These are phyloP conservation scores for Pangasius larnaudii DNA, from an alignment of 2,797 vertebrate species.

Conservation along the genomic window DNA sequence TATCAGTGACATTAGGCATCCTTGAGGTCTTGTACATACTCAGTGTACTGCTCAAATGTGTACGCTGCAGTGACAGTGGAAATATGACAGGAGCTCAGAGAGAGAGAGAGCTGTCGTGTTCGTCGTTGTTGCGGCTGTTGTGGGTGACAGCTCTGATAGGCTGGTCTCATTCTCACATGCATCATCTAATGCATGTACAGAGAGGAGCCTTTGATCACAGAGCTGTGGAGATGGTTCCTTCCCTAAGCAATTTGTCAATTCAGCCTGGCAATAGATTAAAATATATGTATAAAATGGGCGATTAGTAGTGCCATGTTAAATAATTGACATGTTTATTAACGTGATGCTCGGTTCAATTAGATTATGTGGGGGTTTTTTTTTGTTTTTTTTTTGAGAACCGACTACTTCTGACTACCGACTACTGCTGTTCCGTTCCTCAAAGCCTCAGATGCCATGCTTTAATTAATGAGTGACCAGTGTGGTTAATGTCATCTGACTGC, in stretches of 20 bases:
- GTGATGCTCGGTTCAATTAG: conserved; percentile 31
- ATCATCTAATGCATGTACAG: conserved; percentile 17
- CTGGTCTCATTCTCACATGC: conserved; percentile 24
- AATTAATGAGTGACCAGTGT: conserved; percentile 50
- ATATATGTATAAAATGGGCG: not conserved
- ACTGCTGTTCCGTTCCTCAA: conserved; percentile 7
- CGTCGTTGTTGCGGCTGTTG: conserved; percentile 30
- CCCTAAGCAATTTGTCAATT: conserved; percentile 12
- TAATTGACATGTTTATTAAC: conserved; percentile 47
- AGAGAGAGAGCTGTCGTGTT: conserved; percentile 17
- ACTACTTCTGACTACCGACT: not conserved
- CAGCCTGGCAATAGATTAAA: not conserved
- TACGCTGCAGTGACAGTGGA: conserved; percentile 18
- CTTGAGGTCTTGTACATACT: conserved; percentile 30
- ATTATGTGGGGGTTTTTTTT: conserved; percentile 18
- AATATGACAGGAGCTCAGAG: conserved; percentile 39
- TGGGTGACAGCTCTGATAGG: conserved; percentile 35
- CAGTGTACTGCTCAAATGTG: conserved; percentile 29
- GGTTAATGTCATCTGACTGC: conserved; percentile 37
- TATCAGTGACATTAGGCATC: conserved; percentile 42
- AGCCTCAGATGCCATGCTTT: conserved; percentile 22
- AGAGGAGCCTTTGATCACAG: conserved; percentile 10
- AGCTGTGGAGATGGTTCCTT: not conserved
- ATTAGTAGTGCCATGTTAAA: not conserved
- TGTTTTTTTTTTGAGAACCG: not conserved